These are phyloP conservation scores for Amblyornis subalaris DNA, from an alignment of 2,113 vertebrate genomes.

Conservation along the genomic window DNA sequence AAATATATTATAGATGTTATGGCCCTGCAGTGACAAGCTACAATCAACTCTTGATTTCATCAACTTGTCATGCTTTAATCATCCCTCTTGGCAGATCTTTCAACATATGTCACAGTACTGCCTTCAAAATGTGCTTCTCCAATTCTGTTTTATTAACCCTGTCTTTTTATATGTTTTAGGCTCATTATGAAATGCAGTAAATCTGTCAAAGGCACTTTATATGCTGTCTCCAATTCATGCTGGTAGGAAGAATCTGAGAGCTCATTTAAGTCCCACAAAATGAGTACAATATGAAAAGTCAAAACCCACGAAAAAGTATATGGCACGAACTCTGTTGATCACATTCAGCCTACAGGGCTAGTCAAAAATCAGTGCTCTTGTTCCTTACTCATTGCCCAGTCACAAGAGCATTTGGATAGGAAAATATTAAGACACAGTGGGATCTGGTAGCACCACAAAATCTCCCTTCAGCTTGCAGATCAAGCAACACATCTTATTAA, in stretches of 20 bases:
- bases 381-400: constrained; percentile 16
- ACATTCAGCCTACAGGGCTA: neutral
- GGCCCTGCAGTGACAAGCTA: constrained; percentile 50
- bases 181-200: constrained; percentile 5
- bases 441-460: neutral
- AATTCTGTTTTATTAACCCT: constrained; percentile 51
- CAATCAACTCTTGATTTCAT: constrained; percentile 61
- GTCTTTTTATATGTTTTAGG: constrained; percentile 59
- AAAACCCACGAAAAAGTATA: constrained; percentile 17
- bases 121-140: constrained; percentile 10
- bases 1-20: constrained; percentile 35
- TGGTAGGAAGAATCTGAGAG: constrained; percentile 20
- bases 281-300: constrained; percentile 15
- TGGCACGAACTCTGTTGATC: constrained; percentile 2
- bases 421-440: neutral
- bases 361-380: constrained; percentile 13
- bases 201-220: constrained; percentile 28
- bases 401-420: neutral
- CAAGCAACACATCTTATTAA: neutral
- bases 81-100: constrained; percentile 52
- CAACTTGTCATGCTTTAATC: constrained; percentile 52
- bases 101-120: constrained; percentile 14
- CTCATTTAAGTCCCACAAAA: constrained; percentile 21
- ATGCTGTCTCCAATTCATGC: neutral
- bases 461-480: neutral